These are phyloP conservation scores for Philopotamus ludificatus DNA, from an alignment of 1,140 invertebrate genomes.

Conservation along the genomic window DNA sequence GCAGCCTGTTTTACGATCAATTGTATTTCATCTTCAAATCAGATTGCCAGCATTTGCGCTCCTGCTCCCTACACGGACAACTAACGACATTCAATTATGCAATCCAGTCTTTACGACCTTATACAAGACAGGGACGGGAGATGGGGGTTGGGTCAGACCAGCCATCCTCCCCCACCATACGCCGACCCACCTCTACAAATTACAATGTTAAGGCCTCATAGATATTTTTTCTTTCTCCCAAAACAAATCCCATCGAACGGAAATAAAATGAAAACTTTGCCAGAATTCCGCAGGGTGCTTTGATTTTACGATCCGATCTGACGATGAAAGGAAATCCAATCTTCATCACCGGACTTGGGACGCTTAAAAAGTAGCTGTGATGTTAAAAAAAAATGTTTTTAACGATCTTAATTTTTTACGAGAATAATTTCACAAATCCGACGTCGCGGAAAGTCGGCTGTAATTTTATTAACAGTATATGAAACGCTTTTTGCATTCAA, in stretches of 20 bases:
- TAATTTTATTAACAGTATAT: too few species aligned
- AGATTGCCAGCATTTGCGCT: neutral
- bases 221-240: neutral
- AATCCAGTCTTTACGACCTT: conserved; percentile 6
- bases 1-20: neutral
- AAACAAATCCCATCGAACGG: neutral
- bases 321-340: neutral
- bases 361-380: too few species aligned
- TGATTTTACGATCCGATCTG: neutral
- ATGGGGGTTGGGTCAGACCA: neutral
- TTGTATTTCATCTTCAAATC: neutral
- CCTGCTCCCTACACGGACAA: neutral
- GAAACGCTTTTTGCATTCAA: too few species aligned
- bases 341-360: too few species aligned
- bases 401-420: too few species aligned
- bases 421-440: too few species aligned
- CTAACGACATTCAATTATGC: conserved; percentile 10
- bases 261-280: neutral
- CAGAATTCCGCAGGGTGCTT: neutral
- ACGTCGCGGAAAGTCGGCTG: too few species aligned
- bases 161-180: neutral
- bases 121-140: neutral
- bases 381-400: too few species aligned
- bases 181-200: conserved; percentile 2
- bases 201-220: neutral